Conservation (phyloP, 2,113 vertebrate species). For the Phainopepla nitens region DNA sequence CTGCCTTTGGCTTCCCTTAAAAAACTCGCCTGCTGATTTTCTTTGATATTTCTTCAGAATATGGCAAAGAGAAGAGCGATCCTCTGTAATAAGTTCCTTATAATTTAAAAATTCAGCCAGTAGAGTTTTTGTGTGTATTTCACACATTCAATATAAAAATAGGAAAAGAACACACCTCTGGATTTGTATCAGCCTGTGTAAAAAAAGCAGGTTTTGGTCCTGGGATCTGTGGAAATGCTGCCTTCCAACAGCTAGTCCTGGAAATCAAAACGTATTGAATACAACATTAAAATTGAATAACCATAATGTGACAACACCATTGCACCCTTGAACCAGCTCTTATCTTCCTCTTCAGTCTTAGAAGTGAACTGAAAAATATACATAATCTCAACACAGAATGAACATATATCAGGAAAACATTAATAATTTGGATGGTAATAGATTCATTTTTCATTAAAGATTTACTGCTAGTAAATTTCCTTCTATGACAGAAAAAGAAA, state of each 20-base stretch:
- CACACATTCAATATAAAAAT: neutral
- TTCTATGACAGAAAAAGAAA: neutral
- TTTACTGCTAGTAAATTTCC: neutral
- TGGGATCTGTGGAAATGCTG: constrained; percentile 24
- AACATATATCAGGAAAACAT: neutral
- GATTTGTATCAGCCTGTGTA: neutral
- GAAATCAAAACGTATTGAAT: neutral
- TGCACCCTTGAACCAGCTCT: neutral
- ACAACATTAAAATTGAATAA: neutral
- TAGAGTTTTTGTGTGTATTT: neutral
- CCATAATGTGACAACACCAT: rapidly evolving
- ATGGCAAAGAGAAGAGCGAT: neutral
- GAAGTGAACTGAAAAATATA: neutral
- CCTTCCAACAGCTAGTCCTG: constrained; percentile 27
- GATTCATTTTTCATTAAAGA: neutral
- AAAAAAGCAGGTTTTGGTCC: neutral
- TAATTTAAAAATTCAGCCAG: neutral
- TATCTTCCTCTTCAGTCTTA: neutral
- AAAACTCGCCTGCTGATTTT: neutral
- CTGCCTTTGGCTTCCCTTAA: neutral
- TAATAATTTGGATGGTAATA: neutral
- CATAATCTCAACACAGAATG: neutral
- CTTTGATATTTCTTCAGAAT: neutral
- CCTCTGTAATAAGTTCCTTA: neutral
- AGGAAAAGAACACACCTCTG: neutral